Conservation (phyloP, 2,797 vertebrate genomes). For the Cephalopachus bancanus region DNA sequence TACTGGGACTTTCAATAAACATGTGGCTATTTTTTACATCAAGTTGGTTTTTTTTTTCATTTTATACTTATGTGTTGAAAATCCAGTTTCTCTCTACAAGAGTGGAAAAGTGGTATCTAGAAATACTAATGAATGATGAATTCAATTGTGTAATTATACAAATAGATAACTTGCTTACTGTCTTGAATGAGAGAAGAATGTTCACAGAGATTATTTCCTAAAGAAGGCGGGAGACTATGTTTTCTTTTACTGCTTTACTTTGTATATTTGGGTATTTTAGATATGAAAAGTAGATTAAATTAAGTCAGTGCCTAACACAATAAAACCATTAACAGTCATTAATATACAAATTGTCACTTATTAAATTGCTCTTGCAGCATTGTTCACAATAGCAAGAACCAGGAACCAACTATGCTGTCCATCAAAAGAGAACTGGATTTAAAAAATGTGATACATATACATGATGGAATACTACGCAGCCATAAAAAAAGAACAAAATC, state of each 20-base stretch:
- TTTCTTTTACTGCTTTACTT: background rate
- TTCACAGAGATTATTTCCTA: background rate
- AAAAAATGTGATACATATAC: too few relatives aligned
- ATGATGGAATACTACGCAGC: too few relatives aligned
- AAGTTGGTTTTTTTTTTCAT: background rate
- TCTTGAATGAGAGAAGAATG: background rate
- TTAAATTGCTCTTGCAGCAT: background rate
- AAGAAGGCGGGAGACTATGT: background rate
- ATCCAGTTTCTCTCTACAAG: background rate
- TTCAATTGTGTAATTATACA: background rate
- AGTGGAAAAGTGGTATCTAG: background rate
- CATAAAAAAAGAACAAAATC: too few relatives aligned
- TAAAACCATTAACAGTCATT: slow-evolving; percentile 11
- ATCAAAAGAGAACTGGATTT: too few relatives aligned
- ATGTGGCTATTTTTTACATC: background rate
- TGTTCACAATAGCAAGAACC: too few relatives aligned
- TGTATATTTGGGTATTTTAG: background rate
- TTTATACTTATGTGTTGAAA: slow-evolving; percentile 38
- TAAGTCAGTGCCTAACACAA: slow-evolving; percentile 5
- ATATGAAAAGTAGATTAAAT: background rate
- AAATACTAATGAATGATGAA: background rate
- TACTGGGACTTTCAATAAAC: background rate
- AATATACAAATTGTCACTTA: background rate
- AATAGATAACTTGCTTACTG: background rate
- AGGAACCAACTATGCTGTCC: too few relatives aligned